phyloP scores from a whole-genome alignment of 2,113 vertebrate species.

The Capreolus pygargus region DNA sequence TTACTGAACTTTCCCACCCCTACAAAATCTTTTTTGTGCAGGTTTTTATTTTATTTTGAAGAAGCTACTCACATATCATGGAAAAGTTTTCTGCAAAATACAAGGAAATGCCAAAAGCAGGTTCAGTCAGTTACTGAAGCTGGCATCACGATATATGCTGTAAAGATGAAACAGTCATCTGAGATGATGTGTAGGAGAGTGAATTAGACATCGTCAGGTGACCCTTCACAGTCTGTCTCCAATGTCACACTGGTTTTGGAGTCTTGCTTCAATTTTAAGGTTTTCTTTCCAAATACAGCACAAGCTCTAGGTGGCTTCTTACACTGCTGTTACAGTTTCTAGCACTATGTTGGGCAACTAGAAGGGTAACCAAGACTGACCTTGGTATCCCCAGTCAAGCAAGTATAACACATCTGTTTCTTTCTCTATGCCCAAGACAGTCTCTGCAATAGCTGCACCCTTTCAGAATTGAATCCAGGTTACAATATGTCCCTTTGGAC shows the following conservation, averaged over 20 bases:
- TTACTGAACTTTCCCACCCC: neutral
- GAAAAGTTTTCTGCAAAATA: neutral
- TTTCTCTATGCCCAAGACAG: neutral
- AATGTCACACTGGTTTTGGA: neutral
- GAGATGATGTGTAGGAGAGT: neutral
- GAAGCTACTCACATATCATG: neutral
- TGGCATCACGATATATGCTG: too few relatives aligned
- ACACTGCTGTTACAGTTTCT: neutral
- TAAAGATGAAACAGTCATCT: neutral
- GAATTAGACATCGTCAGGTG: neutral
- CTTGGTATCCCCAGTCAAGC: neutral
- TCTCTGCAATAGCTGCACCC: neutral
- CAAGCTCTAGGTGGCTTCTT: neutral
- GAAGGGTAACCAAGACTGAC: neutral
- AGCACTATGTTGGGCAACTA: neutral
- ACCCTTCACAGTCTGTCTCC: neutral
- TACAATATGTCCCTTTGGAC: accelerated
- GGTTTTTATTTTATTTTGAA: neutral
- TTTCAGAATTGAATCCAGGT: neutral
- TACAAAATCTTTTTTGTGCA: neutral
- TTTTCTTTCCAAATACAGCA: neutral
- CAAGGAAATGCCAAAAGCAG: neutral
- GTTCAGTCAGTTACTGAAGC: neutral
- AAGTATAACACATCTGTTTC: neutral
- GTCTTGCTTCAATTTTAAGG: neutral